These are phyloP conservation scores for Tricholaema leucomelas DNA, from an alignment of 2,113 vertebrate genomes.

Conservation along the genomic window DNA sequence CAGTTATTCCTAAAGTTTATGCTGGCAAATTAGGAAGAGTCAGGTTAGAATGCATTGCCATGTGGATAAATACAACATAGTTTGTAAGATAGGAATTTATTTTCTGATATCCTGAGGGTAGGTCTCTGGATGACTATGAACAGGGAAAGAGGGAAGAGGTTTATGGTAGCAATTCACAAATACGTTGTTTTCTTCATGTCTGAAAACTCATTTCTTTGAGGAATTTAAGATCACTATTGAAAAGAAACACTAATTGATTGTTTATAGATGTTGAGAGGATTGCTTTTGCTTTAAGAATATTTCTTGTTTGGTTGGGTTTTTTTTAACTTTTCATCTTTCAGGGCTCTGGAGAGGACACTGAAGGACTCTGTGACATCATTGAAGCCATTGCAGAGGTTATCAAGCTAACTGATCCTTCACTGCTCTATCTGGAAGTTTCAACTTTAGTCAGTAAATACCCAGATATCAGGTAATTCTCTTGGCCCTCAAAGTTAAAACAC, in stretches of 20 bases:
- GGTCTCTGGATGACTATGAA: neutral
- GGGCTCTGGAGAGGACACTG: slow-evolving; percentile 84
- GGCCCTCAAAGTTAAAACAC: neutral
- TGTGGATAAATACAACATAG: neutral
- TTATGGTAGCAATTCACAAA: neutral
- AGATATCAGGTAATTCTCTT: slow-evolving; percentile 87
- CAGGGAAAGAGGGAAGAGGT: neutral
- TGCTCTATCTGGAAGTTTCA: slow-evolving; percentile 94
- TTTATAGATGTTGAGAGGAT: neutral
- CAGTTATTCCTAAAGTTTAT: neutral
- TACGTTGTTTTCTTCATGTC: neutral
- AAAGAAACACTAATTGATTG: neutral
- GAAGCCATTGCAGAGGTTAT: slow-evolving; percentile 93
- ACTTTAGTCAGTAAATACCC: slow-evolving; percentile 96
- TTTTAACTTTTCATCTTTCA: slow-evolving; percentile 2
- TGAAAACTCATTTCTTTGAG: neutral
- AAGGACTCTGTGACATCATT: slow-evolving; percentile 89
- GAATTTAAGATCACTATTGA: neutral
- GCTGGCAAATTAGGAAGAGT: neutral
- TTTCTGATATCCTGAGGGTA: neutral
- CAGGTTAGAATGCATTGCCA: neutral
- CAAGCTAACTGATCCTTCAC: slow-evolving; percentile 95
- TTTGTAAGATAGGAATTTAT: neutral
- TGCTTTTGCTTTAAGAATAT: neutral
- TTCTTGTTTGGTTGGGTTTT: neutral